Evolutionary conservation across 2,888 invertebrate species (phyloP), one percentile per base, ranked within the genome.

Genomic region (Hydropsyche betteni): DNA sequence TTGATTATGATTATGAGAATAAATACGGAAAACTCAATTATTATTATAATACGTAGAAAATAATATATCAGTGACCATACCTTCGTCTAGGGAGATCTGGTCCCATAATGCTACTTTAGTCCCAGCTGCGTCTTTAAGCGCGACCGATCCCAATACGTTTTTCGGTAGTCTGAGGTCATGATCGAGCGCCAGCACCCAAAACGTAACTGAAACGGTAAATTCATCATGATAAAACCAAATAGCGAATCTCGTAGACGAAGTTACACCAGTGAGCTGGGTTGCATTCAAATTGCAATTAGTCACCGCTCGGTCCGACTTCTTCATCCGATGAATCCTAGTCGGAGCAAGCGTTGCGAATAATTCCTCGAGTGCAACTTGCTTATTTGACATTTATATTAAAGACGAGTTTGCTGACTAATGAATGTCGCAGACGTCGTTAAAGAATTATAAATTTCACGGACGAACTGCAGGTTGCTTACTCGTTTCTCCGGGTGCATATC

Each of bases 71-170:
- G 2, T 24, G 24, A 24, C 2, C 24, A 82, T 85, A 90, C 90
- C 91, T 88, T 90, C 90, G 79, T 90, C 89, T 83, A 91, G 84
- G 1, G 90, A 86, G 0, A 91, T 86, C 80, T 91, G 89, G 75
- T 91, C 90, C 91, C 91, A 91, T 64, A 90, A 86, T 7, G 90
- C 90, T 0, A 91, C 90, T 81, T 90, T 90, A 0, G 90, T 91
- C 6, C 90, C 90, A 38, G 89, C 88, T 0, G 91, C 89, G 81
- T 91, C 90, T 76, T 89, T 89, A 0, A 91, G 85, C 50, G 90
- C 89, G 0, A 91, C 87, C 76, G 88, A 88, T 0, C 90, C 90
- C 64, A 90, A 84, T 64, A 90, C 88, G 8, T 88, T 88, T 5
- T 87, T 84, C 1, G 90, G 89, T 69, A 91, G 83, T 68, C 89